Conservation (phyloP, 1,140 invertebrate genomes). For the Vanessa tameamea region DNA sequence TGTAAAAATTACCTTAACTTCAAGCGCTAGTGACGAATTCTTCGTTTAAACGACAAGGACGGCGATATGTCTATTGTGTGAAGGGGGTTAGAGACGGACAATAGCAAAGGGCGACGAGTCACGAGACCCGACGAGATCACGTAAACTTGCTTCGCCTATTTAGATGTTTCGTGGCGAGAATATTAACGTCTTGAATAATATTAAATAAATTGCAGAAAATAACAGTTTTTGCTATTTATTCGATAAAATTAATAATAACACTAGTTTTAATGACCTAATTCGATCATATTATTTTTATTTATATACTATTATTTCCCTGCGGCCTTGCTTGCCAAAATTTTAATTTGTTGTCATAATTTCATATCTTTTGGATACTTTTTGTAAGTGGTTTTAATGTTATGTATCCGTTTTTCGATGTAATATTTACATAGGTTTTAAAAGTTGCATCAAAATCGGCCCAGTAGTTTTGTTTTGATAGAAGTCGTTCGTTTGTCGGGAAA, state of each 20-base stretch:
- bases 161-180: not conserved
- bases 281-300: too few relatives aligned
- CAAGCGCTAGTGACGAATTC: not conserved
- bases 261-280: too few relatives aligned
- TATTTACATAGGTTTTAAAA: too few relatives aligned
- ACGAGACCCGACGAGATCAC: not conserved
- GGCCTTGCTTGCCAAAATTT: too few relatives aligned
- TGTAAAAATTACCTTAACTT: conserved; percentile 1
- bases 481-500: too few relatives aligned
- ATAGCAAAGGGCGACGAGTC: not conserved
- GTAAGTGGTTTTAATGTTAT: too few relatives aligned
- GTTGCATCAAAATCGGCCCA: too few relatives aligned
- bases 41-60: not conserved
- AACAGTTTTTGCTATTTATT: not conserved
- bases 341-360: too few relatives aligned
- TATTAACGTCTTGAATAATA: not conserved
- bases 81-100: not conserved
- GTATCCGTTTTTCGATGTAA: too few relatives aligned
- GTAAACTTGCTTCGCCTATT: not conserved
- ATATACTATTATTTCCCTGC: too few relatives aligned
- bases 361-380: too few relatives aligned
- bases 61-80: not conserved
- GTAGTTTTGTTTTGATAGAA: too few relatives aligned
- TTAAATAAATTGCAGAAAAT: not conserved
- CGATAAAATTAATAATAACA: not conserved